A percentile compares a stretch with the other conserved stretches of the same genome.
Conservation (phyloP, 2,113 vertebrate genomes). For the Eurystomus gularis region DNA sequence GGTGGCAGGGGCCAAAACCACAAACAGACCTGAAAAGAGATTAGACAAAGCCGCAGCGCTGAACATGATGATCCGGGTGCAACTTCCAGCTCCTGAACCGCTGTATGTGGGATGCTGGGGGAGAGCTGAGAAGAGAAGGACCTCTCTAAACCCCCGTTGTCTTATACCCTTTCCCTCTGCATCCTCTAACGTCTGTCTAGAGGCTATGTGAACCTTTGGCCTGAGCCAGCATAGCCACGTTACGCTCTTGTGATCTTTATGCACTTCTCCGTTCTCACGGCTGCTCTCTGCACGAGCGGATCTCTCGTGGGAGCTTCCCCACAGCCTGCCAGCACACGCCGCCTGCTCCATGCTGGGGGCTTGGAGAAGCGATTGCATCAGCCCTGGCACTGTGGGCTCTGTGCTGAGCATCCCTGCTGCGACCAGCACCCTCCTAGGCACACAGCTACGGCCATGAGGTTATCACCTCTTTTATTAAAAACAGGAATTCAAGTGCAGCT, state of each 20-base stretch:
- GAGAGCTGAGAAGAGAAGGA: not conserved
- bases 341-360: not conserved
- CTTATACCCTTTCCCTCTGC: not conserved
- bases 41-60: not conserved
- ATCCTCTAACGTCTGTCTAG: accelerated
- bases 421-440: not conserved
- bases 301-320: not conserved
- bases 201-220: not conserved
- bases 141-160: not conserved
- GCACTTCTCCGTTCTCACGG: not conserved
- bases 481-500: not conserved
- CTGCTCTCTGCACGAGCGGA: not conserved
- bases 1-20: not conserved
- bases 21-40: not conserved
- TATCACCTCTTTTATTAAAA: not conserved
- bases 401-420: not conserved
- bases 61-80: not conserved
- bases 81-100: not conserved
- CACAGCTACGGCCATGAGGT: not conserved
- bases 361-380: not conserved
- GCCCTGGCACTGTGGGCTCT: accelerated
- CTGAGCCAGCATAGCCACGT: not conserved
- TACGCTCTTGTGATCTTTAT: not conserved
- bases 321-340: not conserved
- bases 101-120: not conserved